These are phyloP conservation scores for Empidonax traillii DNA, from an alignment of 2,113 vertebrate genomes.

Conservation along the genomic window DNA sequence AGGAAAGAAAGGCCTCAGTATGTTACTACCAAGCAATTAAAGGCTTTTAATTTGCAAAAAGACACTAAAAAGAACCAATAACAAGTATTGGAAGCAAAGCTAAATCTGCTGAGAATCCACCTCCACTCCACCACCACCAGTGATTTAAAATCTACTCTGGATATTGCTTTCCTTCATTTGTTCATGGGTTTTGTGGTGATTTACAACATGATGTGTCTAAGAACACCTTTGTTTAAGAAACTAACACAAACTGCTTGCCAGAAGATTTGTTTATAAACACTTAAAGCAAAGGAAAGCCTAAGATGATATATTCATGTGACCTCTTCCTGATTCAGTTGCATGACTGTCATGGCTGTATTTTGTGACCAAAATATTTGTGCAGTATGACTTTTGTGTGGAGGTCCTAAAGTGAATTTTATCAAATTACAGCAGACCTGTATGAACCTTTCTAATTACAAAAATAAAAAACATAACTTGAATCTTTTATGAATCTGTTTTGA, in stretches of 20 bases:
- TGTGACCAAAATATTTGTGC: background rate
- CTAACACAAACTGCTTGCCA: slow-evolving; percentile 41
- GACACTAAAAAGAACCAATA: background rate
- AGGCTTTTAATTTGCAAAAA: background rate
- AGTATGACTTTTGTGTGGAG: background rate
- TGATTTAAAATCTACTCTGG: background rate
- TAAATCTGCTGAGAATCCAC: background rate
- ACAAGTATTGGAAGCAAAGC: background rate
- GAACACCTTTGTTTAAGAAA: background rate
- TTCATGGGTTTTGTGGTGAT: background rate
- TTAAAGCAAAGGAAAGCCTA: background rate
- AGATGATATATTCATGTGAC: background rate
- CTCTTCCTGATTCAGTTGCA: background rate
- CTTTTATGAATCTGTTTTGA: background rate
- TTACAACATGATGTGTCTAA: background rate
- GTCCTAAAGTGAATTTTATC: background rate
- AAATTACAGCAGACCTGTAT: background rate
- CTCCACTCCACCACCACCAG: fast-evolving
- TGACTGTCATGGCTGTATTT: background rate
- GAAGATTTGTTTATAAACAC: slow-evolving; percentile 44
- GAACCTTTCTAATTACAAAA: background rate
- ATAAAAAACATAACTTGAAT: background rate
- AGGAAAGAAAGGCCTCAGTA: background rate
- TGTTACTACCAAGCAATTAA: background rate
- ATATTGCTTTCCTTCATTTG: background rate